phyloP scores from a whole-genome alignment of 2,888 invertebrate genomes.

The Pristionchus maxplancki region DNA sequence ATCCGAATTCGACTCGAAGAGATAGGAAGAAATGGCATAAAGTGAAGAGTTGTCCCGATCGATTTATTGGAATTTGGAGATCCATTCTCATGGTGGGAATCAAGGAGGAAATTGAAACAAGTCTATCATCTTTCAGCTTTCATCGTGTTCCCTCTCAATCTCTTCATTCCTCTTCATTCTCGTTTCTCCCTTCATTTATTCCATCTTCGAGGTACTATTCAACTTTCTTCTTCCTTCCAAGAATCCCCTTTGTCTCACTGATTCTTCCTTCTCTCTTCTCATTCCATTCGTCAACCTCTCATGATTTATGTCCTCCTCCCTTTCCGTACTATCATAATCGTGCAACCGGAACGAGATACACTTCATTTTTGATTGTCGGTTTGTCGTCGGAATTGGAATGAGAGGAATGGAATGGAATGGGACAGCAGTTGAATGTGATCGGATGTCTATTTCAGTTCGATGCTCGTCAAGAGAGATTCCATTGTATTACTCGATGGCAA shows the following conservation, averaged over 20 bases:
- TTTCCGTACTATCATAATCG: not conserved
- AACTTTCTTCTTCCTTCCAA: not conserved
- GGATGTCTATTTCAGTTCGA: constrained; percentile 12
- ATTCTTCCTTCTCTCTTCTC: not conserved
- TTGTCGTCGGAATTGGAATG: not conserved
- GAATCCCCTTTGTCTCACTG: not conserved
- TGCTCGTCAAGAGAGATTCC: not conserved
- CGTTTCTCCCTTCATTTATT: constrained; percentile 25
- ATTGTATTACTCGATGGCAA: not conserved
- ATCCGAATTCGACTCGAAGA: not conserved
- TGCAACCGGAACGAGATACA: not conserved
- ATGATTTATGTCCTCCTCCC: constrained; percentile 5
- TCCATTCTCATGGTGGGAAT: not conserved
- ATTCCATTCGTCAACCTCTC: not conserved
- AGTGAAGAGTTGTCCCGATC: not conserved
- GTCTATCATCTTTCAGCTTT: not conserved
- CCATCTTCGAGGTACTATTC: not conserved
- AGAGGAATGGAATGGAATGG: not conserved
- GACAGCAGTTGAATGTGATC: not conserved
- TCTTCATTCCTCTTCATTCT: not conserved
- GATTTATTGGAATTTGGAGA: not conserved
- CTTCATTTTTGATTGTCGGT: not conserved
- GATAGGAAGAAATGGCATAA: not conserved
- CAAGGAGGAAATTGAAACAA: too few relatives aligned
- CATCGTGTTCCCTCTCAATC: not conserved